Evolutionary conservation across 2,113 vertebrate genomes (phyloP), one percentile per base, ranked within the genome.

Genomic region (Notechis scutatus): DNA sequence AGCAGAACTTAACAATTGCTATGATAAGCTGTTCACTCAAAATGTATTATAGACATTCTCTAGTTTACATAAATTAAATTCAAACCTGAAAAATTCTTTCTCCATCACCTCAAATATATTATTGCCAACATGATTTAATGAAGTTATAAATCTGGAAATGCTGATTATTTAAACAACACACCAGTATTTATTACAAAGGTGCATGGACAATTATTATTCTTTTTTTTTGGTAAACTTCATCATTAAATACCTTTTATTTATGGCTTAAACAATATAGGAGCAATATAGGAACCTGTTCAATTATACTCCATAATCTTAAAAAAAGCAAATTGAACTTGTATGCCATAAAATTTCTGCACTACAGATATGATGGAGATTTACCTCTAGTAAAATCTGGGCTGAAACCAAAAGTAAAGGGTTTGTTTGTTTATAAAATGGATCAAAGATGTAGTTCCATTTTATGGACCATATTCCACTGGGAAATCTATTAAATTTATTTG

Each of bases 11-110:
- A 94, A 92, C 92, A 95, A 89, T 97, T 96, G 92, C 91, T 59
- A 90, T 90, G 92, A 96, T 95, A 96, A 96, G 92, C 90, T 94
- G 1, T 94, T 96, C 92, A 47, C 94, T 97, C 81, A 93, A 94
- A 97, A 87, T 95, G 91, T 94, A 94, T 90, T 93, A 95, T 96
- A 96, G 96, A 96, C 59, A 94, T 95, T 97, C 97, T 93, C 95
- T 96, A 93, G 96, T 97, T 98, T 97, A 96, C 94, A 97, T 97
- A 97, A 96, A 98, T 98, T 98, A 98, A 97, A 97, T 94, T 97
- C 93, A 96, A 97, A 94, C 94, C 93, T 96, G 95, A 97, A 97
- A 96, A 97, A 96, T 97, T 97, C 92, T 95, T 96, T 94, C 9
- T 1, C 1, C 4, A 3, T 14, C 94, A 4, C 11, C n/a, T 93